Conservation (phyloP, 1,140 invertebrate genomes). For the Melipona quadrifasciata region DNA sequence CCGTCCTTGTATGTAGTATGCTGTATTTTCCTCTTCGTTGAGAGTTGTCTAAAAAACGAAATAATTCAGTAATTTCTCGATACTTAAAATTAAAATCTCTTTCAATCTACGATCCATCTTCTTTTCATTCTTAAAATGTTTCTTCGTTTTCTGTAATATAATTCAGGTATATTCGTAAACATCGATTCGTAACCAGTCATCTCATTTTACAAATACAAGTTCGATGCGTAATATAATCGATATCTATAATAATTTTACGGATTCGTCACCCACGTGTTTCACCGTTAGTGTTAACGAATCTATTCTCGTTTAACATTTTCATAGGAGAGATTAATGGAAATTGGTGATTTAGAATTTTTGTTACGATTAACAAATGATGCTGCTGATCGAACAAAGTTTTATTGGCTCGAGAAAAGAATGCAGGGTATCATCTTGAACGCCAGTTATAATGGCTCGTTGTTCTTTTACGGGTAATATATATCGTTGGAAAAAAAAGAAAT, state of each 20-base stretch:
- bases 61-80: not conserved
- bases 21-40: too few relatives aligned
- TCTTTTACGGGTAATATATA: not conserved
- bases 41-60: not conserved
- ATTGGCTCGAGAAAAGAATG: accelerated
- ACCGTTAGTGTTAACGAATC: not conserved
- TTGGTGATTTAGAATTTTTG: not conserved
- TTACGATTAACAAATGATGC: not conserved
- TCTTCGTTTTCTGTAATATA: not conserved
- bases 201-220: not conserved
- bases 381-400: not conserved
- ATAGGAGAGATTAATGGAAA: not conserved
- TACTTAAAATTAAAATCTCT: not conserved
- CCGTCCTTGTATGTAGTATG: not conserved
- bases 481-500: not conserved
- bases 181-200: not conserved
- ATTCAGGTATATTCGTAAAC: not conserved
- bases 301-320: not conserved
- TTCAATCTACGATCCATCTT: not conserved
- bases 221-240: too few relatives aligned
- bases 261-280: not conserved
- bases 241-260: not conserved
- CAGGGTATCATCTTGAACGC: too few relatives aligned
- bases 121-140: not conserved
- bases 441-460: too few relatives aligned